These are phyloP conservation scores for Ochlodes sylvanus DNA, from an alignment of 2,888 invertebrate species.

Conservation along the genomic window DNA sequence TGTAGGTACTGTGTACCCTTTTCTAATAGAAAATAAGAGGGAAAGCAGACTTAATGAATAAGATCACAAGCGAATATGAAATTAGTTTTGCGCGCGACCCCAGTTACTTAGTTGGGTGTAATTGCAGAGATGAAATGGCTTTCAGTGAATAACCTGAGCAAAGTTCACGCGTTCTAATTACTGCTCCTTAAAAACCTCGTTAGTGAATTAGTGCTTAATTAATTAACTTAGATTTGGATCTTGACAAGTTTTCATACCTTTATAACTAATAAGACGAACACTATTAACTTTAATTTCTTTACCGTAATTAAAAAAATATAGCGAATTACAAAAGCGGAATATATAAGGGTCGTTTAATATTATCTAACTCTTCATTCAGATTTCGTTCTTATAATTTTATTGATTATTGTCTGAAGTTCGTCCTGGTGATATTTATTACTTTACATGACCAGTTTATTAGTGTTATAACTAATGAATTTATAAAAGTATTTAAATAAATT, in stretches of 20 bases:
- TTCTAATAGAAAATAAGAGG: not conserved
- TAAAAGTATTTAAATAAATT: too few species aligned
- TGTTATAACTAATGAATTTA: too few species aligned
- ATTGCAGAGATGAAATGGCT: constrained; percentile 33
- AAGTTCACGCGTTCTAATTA: constrained; percentile 37
- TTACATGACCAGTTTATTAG: too few species aligned
- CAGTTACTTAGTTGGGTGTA: constrained; percentile 29
- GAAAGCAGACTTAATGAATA: constrained; percentile 12
- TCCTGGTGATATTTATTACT: too few species aligned
- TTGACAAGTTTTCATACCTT: constrained; percentile 6
- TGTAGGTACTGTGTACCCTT: too few species aligned
- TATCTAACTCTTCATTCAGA: too few species aligned
- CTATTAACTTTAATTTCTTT: not conserved
- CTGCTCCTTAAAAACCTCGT: constrained; percentile 35
- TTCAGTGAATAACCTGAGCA: constrained; percentile 29
- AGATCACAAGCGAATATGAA: constrained; percentile 16
- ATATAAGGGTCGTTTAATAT: too few species aligned
- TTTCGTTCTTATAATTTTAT: too few species aligned
- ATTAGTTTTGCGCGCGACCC: constrained; percentile 24
- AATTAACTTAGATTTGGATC: constrained; percentile 33
- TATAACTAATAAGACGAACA: constrained; percentile 11
- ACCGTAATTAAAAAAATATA: too few species aligned
- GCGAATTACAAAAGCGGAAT: too few species aligned
- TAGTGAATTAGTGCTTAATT: constrained; percentile 36
- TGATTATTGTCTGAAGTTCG: too few species aligned